Percentiles rank a stretch among this genome's conserved stretches.
These are phyloP conservation scores for Callithrix jacchus DNA, from an alignment of 2,113 vertebrate species.

Conservation along the genomic window DNA sequence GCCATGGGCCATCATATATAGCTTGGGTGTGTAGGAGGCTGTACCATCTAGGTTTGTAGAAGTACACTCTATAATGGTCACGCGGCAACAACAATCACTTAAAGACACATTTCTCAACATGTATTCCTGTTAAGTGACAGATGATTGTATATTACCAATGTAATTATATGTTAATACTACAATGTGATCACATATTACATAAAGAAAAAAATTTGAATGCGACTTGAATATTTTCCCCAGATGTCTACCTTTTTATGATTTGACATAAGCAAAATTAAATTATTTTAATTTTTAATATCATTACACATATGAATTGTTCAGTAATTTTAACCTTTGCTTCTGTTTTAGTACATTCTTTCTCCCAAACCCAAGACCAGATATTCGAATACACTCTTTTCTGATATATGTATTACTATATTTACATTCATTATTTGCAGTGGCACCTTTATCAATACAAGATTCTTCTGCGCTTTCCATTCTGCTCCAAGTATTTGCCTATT, in stretches of 20 bases:
- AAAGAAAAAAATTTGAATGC: not conserved
- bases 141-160: not conserved
- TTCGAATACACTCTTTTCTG: not conserved
- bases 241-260: not conserved
- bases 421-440: constrained; percentile 21
- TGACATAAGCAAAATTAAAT: not conserved
- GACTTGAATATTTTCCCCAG: not conserved
- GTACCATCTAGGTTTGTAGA: not conserved
- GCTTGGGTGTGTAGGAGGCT: not conserved
- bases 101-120: not conserved
- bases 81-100: not conserved
- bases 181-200: not conserved
- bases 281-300: not conserved
- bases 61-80: not conserved
- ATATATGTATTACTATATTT: not conserved
- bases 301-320: not conserved
- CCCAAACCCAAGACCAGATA: not conserved
- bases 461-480: not conserved
- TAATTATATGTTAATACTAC: not conserved
- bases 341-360: not conserved
- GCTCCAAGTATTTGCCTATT: not conserved
- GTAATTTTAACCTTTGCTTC: not conserved
- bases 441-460: not conserved
- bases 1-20: not conserved
- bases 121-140: not conserved